phyloP scores from a whole-genome alignment of 2,113 vertebrate species.

The Argyrosomus japonicus region DNA sequence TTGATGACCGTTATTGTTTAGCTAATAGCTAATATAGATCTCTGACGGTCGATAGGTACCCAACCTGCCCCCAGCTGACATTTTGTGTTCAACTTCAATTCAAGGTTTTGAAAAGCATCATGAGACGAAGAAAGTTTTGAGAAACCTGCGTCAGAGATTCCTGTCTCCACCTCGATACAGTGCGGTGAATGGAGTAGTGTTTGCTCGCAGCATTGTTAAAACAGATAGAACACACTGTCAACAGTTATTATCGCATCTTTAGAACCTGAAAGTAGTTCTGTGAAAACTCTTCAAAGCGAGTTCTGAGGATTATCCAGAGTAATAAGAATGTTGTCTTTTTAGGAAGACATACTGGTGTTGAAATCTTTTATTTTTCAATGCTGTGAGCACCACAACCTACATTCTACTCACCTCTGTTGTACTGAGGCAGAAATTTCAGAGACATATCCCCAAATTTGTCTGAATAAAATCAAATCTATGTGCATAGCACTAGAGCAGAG shows the following conservation, averaged over 20 bases:
- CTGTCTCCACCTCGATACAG: not conserved
- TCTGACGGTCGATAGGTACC: not conserved
- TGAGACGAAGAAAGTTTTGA: not conserved
- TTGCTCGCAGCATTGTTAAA: slow-evolving; percentile 1
- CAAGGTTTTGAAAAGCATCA: not conserved
- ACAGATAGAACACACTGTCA: not conserved
- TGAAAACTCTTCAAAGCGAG: not conserved
- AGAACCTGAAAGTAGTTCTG: not conserved
- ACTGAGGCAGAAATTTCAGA: not conserved
- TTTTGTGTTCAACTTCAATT: slow-evolving; percentile 1
- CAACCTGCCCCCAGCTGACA: not conserved
- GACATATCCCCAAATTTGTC: not conserved
- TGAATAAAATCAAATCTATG: not conserved
- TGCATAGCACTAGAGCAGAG: not conserved
- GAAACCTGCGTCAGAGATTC: not conserved
- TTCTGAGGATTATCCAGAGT: not conserved
- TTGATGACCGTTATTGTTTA: not conserved
- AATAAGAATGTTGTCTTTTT: not conserved
- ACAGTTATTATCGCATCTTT: not conserved
- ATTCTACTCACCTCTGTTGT: not conserved
- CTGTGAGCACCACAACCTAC: not conserved
- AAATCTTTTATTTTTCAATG: not conserved
- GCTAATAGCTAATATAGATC: not conserved
- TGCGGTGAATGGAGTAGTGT: not conserved
- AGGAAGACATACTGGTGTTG: not conserved